Base-by-base conservation (phyloP, 2,797 vertebrate species). In the Coregonus sp. region DNA sequence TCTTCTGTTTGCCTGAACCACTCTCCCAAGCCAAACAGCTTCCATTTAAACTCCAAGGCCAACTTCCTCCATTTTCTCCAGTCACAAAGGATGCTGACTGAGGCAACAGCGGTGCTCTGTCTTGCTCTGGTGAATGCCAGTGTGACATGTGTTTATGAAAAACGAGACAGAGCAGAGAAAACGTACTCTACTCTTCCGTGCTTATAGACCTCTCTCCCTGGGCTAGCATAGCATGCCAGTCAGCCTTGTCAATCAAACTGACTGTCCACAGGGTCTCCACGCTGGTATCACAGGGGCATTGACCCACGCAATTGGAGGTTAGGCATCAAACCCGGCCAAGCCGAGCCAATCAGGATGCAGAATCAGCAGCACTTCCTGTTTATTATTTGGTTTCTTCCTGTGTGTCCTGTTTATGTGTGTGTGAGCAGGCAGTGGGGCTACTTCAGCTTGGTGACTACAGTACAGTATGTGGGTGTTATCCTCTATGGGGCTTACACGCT, bases 241-340 rank as follows among this genome's bases (percentile, higher is more conserved):
- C 63, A 65, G 18, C 47, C 33, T 54, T 78, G 61, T 80, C 71
- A 80, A 51, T 78, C 76, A 75, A 18, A 66, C 56, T 20, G 40
- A 73, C 33, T 75, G 16, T 65, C 59, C 12, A 6, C 50, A 47
- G 76, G 61, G 70, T 52, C 31, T 73, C 61, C 70, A 47, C 18
- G 47, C 59, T 66, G 63, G 63, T 29, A 29, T 66, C 25, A 20
- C 63, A 29, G 25, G 25, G 11, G 29, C 63, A 31, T 31, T 20
- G 63, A 59, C 18, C 56, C 54, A 56, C 54, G 16, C 54, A 56
- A 29, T 59, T 59, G 18, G 56, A 6, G 2, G 2, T 7, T 31
- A 9, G 63, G 11, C 25, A 0, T 29, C 63, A 31, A 31, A 15
- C 4, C 61, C n/a, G 37, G 73, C 59, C 61, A 65, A 50, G 61